Evolutionary conservation across 2,888 invertebrate species (phyloP), one percentile per base, ranked within the genome.

Genomic region (Phortica okadai): DNA sequence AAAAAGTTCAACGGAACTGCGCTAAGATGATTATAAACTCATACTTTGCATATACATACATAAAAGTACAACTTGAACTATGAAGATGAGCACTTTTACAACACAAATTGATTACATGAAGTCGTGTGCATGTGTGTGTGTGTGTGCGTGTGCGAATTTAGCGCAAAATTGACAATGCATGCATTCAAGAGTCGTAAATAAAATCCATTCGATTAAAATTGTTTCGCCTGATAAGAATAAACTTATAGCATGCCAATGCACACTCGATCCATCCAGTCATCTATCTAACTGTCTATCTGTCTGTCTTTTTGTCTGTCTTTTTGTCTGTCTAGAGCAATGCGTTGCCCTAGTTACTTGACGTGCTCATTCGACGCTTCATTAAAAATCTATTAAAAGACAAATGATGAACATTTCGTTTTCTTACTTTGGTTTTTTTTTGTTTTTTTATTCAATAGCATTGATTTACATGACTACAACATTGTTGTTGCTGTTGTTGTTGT

Each of bases 141-240:
- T 76, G 74, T 79, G 77, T 58, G 42, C 4, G 11, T 58, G 76
- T 84, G 83, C 81, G 83, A 85, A 85, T 86, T 86, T 87, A 85
- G 84, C 84, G 85, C 85, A 82, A 79, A 83, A 78, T 80, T 78
- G 67, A 67, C 44, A 67, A 67, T 72, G 41, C 70, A 72, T n/a
- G 54, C 70, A 72, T 80, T 78, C 80, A 87, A 86, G 84, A 10
- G 25, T 21, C 44, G 44, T 69, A 85, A 87, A 85, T 85, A 79
- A 85, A 86, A 85, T 78, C 85, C 84, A 86, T 84, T 85, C 81
- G 85, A 86, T 85, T 86, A 85, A 79, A 84, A 85, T 77, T 66
- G 41, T 83, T 83, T 82, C 8, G 14, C 25, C 79, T 77, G 77
- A 75, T 72, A 72, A 72, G 76, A 87, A 85, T 82, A 85, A 82